Base-by-base conservation (phyloP, 1,140 invertebrate genomes). In the Lucilia sericata region DNA sequence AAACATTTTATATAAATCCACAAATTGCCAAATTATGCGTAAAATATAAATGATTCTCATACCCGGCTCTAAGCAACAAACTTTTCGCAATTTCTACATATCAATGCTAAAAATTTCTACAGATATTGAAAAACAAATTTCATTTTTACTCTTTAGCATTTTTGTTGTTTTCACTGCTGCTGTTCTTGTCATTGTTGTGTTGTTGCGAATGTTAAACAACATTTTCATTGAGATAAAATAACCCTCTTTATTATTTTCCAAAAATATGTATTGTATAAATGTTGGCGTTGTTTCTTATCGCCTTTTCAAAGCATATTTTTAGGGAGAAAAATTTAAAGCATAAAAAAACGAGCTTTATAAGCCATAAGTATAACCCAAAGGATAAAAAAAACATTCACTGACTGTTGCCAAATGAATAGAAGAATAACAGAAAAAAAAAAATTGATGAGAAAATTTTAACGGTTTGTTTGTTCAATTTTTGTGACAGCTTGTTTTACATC, bases 1-100 rank as follows among this genome's bases (percentile, higher is more conserved):
- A 70, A 70, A 70, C 21, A 70, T 70, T 65, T 65, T 7, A 14
- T n/a, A 65, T 30, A 65, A 65, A 65, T 70, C 65, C 65, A 70
- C 65, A 70, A 70, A 70, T 70, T 70, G 65, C 65, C 65, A 70
- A 70, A 70, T 70, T 70, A 70, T 70, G 65, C 65, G 65, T 70
- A 70, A 70, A 70, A 70, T 70, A 70, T 70, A 70, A 70, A 70
- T 70, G 55, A 70, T 19, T 19, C n/a, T 21, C n/a, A 17, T n/a
- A 7, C 55, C 55, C 14, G 3, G 25, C 55, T n/a, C 13, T 7
- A 17, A 60, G 51, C 17, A 60, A 42, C 42, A 42, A 42, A 42
- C 42, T 42, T 42, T 42, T 42, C 8, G 42, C 51, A 17, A 60
- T 14, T 3, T n/a, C 55, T 60, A 60, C 65, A 8, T 70, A 70